Evolutionary conservation across 2,113 vertebrate genomes (phyloP).

Genomic region (Lophius piscatorius): DNA sequence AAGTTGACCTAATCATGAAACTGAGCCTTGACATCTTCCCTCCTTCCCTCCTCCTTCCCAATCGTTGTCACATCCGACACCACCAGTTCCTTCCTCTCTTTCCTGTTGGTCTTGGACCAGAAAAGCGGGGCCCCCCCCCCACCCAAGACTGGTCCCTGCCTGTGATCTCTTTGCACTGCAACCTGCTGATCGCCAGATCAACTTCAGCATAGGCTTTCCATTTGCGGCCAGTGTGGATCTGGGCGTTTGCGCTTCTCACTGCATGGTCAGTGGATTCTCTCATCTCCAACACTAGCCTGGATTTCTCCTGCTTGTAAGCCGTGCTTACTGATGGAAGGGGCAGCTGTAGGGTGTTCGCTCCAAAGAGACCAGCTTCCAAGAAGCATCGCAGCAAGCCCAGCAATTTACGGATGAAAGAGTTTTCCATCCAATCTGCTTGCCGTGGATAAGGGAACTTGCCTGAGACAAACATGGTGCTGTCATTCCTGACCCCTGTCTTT

Average conservation of each 20-base stretch:
- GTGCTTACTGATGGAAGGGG: background rate
- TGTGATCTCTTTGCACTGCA: background rate
- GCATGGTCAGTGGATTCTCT: background rate
- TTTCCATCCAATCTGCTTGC: no score
- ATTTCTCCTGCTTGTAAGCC: background rate
- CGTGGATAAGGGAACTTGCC: no score
- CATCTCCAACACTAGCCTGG: background rate
- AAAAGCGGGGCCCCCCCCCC: no score
- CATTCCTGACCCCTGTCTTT: background rate
- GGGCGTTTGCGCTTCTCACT: background rate
- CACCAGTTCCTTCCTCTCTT: background rate
- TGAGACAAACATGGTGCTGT: background rate
- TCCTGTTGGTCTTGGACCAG: no score
- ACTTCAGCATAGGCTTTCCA: background rate
- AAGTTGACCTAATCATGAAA: conserved; percentile 20
- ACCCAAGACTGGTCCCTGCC: no score
- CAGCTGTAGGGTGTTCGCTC: no score
- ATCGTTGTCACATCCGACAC: background rate
- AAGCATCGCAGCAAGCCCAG: no score
- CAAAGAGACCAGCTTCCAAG: no score
- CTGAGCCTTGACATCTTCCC: conserved; percentile 23
- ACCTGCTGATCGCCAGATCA: background rate
- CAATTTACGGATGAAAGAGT: no score
- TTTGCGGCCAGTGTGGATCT: background rate
- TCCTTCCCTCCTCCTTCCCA: conserved; percentile 17